Evolutionary conservation across 1,140 invertebrate species (phyloP).

Genomic region (Colletes latitarsis): DNA sequence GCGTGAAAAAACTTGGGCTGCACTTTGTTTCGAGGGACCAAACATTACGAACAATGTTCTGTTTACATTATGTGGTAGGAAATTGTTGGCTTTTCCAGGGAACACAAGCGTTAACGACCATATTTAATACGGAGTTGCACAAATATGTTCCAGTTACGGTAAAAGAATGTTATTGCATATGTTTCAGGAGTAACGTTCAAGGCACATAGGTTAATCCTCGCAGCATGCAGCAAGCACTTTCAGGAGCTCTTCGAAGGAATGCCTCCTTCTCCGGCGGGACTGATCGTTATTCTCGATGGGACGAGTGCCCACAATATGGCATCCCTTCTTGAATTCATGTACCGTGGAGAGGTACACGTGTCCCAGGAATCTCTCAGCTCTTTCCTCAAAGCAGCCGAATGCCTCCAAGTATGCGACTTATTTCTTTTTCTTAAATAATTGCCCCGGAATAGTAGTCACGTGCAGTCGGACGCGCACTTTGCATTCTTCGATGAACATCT

Average conservation of each 20-base stretch:
- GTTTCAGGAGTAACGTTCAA: constrained; percentile 93
- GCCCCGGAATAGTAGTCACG: constrained; percentile 41
- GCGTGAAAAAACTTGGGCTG: too few relatives aligned
- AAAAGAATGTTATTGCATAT: constrained; percentile 16
- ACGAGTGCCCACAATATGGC: constrained; percentile 94
- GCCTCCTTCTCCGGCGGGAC: constrained; percentile 89
- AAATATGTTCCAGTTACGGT: too few relatives aligned
- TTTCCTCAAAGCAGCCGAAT: constrained; percentile 94
- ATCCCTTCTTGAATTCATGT: constrained; percentile 95
- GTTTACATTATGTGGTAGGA: too few relatives aligned
- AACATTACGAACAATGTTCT: too few relatives aligned
- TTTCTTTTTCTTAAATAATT: constrained; percentile 54
- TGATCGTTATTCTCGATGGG: constrained; percentile 93
- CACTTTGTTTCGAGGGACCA: too few relatives aligned
- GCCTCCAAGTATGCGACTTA: constrained; percentile 86
- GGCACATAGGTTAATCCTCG: constrained; percentile 94
- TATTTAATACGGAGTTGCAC: too few relatives aligned
- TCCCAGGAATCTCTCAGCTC: constrained; percentile 93
- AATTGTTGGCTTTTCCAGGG: too few relatives aligned
- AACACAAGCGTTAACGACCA: too few relatives aligned
- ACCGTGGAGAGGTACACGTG: constrained; percentile 95
- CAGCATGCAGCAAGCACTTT: constrained; percentile 96
- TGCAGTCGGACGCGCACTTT: neutral
- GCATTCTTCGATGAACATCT: constrained; percentile 2
- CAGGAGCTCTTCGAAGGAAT: constrained; percentile 95